These are phyloP conservation scores for Bubo bubo DNA, from an alignment of 2,113 vertebrate species.

Conservation along the genomic window DNA sequence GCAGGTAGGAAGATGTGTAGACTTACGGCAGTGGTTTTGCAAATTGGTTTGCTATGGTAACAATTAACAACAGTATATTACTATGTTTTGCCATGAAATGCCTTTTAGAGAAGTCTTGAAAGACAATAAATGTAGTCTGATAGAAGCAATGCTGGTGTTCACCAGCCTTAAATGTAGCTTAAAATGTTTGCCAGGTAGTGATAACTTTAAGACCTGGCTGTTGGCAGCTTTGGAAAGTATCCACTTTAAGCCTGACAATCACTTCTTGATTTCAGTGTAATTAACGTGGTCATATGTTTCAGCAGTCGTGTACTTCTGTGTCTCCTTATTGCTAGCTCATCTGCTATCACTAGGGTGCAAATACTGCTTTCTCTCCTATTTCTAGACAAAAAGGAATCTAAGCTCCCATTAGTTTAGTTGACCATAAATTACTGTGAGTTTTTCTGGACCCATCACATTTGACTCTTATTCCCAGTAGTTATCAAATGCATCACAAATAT, in stretches of 20 bases:
- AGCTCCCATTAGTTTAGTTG: not conserved
- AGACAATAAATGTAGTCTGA: not conserved
- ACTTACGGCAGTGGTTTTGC: not conserved
- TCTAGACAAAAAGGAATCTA: not conserved
- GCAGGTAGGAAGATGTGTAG: not conserved
- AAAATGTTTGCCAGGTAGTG: not conserved
- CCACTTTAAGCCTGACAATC: not conserved
- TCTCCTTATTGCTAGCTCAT: not conserved
- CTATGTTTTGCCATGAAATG: not conserved
- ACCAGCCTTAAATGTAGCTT: not conserved
- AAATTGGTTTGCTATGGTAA: not conserved
- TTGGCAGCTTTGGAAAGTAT: not conserved
- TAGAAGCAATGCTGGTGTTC: not conserved
- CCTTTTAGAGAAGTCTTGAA: not conserved
- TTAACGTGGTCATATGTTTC: not conserved
- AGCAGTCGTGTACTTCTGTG: not conserved
- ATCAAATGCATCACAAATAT: constrained; percentile 3
- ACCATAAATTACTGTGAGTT: not conserved
- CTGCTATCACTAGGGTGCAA: not conserved
- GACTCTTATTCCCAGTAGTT: not conserved
- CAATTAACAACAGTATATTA: not conserved
- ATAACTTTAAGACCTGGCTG: not conserved
- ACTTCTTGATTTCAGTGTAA: not conserved
- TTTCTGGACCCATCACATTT: not conserved
- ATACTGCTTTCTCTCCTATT: not conserved